Evolutionary conservation across 2,888 invertebrate genomes (phyloP).

Genomic region (Troides helena): DNA sequence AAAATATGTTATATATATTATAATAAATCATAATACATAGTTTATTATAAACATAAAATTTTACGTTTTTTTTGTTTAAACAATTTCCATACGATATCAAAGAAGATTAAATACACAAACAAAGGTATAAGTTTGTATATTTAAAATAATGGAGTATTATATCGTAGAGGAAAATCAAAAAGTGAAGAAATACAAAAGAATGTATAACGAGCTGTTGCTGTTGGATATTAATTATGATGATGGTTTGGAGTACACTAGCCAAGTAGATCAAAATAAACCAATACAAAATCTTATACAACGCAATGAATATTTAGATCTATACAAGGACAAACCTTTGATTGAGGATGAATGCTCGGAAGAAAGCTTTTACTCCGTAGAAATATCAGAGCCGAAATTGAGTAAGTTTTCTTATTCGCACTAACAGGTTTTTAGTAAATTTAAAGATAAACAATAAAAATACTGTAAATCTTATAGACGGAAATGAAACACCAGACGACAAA

Average conservation of each 20-base stretch:
- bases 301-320: constrained; percentile 17
- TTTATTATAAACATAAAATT: no score
- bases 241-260: background rate
- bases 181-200: background rate
- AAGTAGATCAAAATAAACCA: background rate
- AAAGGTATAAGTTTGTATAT: background rate
- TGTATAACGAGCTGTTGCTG: background rate
- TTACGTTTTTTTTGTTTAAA: no score
- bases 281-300: constrained; percentile 20
- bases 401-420: background rate
- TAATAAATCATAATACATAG: no score
- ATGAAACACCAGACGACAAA: constrained; percentile 20
- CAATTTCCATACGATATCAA: background rate
- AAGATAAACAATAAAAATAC: background rate
- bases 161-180: constrained; percentile 8
- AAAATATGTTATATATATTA: background rate
- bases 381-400: constrained; percentile 2
- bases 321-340: constrained; percentile 20
- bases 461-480: background rate
- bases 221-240: background rate
- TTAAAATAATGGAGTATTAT: constrained; percentile 3
- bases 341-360: constrained; percentile 10
- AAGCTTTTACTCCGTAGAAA: constrained; percentile 5
- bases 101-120: background rate
- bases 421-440: background rate